Evolutionary conservation across 2,113 vertebrate species (phyloP).

Genomic region (Seriola aureovittata): DNA sequence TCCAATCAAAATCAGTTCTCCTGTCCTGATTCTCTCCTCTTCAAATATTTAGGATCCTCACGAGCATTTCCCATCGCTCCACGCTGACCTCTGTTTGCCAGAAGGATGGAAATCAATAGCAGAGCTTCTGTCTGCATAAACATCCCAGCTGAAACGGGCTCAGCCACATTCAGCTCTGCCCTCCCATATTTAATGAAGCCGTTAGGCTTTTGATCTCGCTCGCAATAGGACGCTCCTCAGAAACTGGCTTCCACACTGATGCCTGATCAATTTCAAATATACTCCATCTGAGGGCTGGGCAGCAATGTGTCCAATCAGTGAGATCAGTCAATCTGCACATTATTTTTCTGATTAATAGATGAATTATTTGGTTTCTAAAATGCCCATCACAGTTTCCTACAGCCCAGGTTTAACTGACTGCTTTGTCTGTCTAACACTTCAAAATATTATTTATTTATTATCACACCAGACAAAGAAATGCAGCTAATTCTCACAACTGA

Average conservation of each 20-base stretch:
- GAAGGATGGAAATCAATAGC: slow-evolving; percentile 52
- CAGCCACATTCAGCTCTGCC: slow-evolving; percentile 16
- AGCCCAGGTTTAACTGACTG: background rate
- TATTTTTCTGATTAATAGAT: background rate
- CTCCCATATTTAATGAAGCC: slow-evolving; percentile 65
- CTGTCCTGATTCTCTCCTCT: slow-evolving; percentile 46
- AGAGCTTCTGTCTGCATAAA: slow-evolving; percentile 38
- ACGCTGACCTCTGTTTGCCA: background rate
- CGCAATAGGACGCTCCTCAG: slow-evolving; percentile 15
- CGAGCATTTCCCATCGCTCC: background rate
- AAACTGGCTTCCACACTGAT: background rate
- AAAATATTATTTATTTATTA: background rate
- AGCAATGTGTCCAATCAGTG: background rate
- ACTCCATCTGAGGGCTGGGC: background rate
- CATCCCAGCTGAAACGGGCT: slow-evolving; percentile 2
- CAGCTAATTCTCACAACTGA: no score
- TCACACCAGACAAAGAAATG: background rate
- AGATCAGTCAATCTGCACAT: no score
- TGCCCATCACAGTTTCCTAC: no score
- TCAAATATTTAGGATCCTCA: slow-evolving; percentile 59
- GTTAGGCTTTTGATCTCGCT: slow-evolving; percentile 40
- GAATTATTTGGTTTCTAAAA: no score
- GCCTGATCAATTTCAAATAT: background rate
- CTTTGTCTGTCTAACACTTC: background rate
- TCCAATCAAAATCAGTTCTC: slow-evolving; percentile 42